Evolutionary conservation across 1,140 invertebrate species (phyloP).

Genomic region (Diorhabda elongata): DNA sequence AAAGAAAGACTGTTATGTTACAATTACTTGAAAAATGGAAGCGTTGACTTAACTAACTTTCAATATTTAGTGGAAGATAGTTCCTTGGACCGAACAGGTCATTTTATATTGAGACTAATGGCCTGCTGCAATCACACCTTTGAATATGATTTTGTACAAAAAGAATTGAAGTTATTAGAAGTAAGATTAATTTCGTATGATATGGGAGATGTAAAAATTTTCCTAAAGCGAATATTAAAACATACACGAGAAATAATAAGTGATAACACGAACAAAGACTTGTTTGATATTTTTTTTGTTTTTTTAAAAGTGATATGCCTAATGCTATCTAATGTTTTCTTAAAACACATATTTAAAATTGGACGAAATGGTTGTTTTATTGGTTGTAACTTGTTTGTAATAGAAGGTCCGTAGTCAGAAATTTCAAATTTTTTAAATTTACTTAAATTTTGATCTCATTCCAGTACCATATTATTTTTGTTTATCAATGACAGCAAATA

Average conservation of each 20-base stretch:
- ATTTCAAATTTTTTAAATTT: conserved; percentile 24
- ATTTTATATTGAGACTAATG: conserved; percentile 55
- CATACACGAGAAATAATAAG: conserved; percentile 39
- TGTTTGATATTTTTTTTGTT: conserved; percentile 35
- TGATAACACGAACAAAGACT: conserved; percentile 9
- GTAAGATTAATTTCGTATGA: conserved; percentile 39
- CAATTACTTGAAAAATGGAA: conserved; percentile 26
- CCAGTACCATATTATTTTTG: conserved; percentile 52
- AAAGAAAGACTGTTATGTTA: conserved; percentile 19
- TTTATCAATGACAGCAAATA: conserved; percentile 49
- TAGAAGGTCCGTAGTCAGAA: conserved; percentile 34
- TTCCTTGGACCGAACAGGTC: conserved; percentile 53
- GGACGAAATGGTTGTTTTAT: background rate
- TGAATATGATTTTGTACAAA: conserved; percentile 37
- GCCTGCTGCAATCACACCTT: conserved; percentile 39
- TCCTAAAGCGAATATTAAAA: conserved; percentile 46
- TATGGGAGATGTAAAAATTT: conserved; percentile 44
- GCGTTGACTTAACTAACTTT: conserved; percentile 42
- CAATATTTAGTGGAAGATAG: conserved; percentile 59
- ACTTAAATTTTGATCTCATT: background rate
- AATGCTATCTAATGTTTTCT: conserved; percentile 18
- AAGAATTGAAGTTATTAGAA: conserved; percentile 44
- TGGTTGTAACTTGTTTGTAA: conserved; percentile 8
- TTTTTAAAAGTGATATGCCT: conserved; percentile 34
- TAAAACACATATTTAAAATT: conserved; percentile 19